Evolutionary conservation across 2,797 vertebrate genomes (phyloP), one percentile per base, ranked within the genome.

Genomic region (Diglossa cyanea): DNA sequence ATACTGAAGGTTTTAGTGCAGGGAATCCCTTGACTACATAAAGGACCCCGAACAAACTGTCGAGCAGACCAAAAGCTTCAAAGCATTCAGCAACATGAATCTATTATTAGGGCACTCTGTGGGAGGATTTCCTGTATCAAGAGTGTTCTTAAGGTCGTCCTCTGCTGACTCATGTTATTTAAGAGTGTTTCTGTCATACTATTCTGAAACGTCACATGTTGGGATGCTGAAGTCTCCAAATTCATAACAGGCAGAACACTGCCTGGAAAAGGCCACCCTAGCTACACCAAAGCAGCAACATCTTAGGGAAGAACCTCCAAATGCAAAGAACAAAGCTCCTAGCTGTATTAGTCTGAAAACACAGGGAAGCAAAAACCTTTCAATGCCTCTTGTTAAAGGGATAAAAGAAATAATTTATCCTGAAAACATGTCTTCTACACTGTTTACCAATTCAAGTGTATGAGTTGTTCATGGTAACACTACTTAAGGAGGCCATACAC

Each of bases 91-190:
- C 67, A 89, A 75, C 54, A 50, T 62, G 37, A 79, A 92, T 95
- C 87, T 86, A 91, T 91, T 94, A 94, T 86, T 94, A 96, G 78
- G 82, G 70, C 26, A 75, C 58, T 83, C 73, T 73, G 82, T 78
- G 73, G 85, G 85, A 96, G 73, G 82, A 91, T 72, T 86, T 93
- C 81, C 66, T 86, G 58, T 78, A 93, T 74, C 77, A 82, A 75
- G 51, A 60, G 58, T 72, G 58, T 51, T 95, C 53, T 89, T 95
- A 70, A 93, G 94, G 89, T 74, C 1, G 0, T 94, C 26, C 55
- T 91, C 66, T 97, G 91, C 85, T 97, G 94, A 94, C 72, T 96
- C 94, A 97, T 75, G 70, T 68, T 93, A 86, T 54, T 89, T 80
- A 73, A 73, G 63, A 88, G 80, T 18, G 28, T 51, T 95, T 83